These are phyloP conservation scores for Notothenia rossii DNA, from an alignment of 2,113 vertebrate genomes.

Conservation along the genomic window DNA sequence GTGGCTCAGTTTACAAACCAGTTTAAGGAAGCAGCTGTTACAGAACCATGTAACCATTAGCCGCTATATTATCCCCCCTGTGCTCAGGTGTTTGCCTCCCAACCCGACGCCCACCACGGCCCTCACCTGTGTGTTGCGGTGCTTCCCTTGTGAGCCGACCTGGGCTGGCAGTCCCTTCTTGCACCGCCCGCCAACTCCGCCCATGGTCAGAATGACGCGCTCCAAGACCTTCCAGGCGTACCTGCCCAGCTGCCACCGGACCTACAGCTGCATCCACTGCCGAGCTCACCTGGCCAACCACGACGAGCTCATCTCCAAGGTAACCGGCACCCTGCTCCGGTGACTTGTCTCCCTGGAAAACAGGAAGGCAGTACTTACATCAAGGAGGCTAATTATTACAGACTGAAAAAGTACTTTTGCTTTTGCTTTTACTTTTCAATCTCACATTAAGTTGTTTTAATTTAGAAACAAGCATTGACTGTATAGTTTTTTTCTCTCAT, in stretches of 20 bases:
- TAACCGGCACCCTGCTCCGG: slow-evolving; percentile 63
- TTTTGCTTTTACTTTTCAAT: background rate
- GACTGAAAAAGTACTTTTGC: background rate
- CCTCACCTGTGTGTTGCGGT: slow-evolving; percentile 99
- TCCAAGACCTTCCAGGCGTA: slow-evolving; percentile 99
- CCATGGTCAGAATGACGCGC: slow-evolving; percentile 99
- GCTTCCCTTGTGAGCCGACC: slow-evolving; percentile 99
- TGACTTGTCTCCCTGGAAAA: slow-evolving; percentile 1
- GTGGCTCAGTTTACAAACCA: slow-evolving; percentile 27
- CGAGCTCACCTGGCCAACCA: slow-evolving; percentile 98
- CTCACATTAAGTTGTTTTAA: background rate
- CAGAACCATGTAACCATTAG: slow-evolving; percentile 18
- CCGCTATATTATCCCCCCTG: background rate
- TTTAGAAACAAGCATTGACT: background rate
- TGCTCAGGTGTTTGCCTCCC: slow-evolving; percentile 90
- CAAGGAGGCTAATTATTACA: slow-evolving; percentile 23
- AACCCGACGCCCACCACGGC: slow-evolving; percentile 96
- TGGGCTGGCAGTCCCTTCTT: slow-evolving; percentile 95
- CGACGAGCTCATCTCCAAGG: slow-evolving; percentile 99
- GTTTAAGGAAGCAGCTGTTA: slow-evolving; percentile 33
- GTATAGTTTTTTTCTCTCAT: background rate
- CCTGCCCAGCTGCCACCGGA: slow-evolving; percentile 96
- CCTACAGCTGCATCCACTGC: slow-evolving; percentile 99
- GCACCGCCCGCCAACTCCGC: slow-evolving; percentile 94
- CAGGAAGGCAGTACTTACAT: background rate